phyloP scores from a whole-genome alignment of 2,113 vertebrate genomes.

The Vireo altiloquus region DNA sequence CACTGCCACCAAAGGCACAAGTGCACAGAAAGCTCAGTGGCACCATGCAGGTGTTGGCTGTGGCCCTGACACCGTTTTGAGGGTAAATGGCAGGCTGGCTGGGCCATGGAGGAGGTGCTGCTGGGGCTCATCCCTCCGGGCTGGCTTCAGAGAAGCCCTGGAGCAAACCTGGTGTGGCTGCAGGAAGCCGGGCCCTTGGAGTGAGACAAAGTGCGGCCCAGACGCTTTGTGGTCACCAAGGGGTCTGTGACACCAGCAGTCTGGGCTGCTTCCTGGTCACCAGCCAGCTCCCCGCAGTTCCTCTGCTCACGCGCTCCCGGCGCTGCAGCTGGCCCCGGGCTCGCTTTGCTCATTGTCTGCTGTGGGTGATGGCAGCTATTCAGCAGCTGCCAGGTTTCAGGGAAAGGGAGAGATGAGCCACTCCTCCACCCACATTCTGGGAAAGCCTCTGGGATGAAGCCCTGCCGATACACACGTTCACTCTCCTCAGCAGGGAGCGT shows the following conservation, averaged over 20 bases:
- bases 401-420: conserved; percentile 32
- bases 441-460: conserved; percentile 7
- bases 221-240: background rate
- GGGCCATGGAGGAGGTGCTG: background rate
- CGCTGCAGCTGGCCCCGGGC: conserved; percentile 5
- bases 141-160: background rate
- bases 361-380: background rate
- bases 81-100: fast-evolving
- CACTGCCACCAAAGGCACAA: fast-evolving
- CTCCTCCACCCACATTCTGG: conserved; percentile 35
- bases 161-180: background rate
- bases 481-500: background rate
- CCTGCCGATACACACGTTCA: conserved; percentile 24
- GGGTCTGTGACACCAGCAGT: conserved; percentile 38
- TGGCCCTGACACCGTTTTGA: background rate
- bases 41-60: background rate
- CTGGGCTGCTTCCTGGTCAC: conserved; percentile 58
- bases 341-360: conserved; percentile 33
- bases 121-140: background rate
- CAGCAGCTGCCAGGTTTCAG: conserved; percentile 22
- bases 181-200: conserved; percentile 14
- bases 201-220: background rate
- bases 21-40: background rate
- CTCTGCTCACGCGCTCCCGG: background rate
- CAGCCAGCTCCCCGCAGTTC: conserved; percentile 11